Evolutionary conservation across 2,797 vertebrate genomes (phyloP).

Genomic region (Monodelphis domestica): DNA sequence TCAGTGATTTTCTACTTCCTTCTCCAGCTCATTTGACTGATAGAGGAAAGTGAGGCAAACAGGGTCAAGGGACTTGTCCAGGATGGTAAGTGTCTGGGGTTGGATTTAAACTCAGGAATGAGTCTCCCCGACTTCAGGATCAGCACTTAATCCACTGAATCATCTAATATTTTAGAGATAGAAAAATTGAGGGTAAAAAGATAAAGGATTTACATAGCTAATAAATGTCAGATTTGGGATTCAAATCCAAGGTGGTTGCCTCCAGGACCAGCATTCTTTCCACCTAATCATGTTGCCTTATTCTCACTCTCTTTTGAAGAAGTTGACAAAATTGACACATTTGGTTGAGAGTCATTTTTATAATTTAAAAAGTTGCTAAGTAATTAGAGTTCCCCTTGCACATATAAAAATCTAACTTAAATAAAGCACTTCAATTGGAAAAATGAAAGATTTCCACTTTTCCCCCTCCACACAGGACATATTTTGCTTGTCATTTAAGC

Average conservation of each 20-base stretch:
- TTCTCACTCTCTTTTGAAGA: neutral
- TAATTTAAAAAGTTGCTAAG: neutral
- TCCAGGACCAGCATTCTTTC: neutral
- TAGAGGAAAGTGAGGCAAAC: too few species aligned
- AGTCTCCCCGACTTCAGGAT: too few species aligned
- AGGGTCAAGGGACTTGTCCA: too few species aligned
- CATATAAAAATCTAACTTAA: constrained; percentile 64
- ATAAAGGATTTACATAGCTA: neutral
- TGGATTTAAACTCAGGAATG: too few species aligned
- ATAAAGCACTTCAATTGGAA: constrained; percentile 67
- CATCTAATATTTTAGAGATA: neutral
- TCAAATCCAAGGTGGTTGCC: neutral
- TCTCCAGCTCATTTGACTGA: too few species aligned
- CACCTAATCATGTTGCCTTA: neutral
- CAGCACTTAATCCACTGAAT: too few species aligned
- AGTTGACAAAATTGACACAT: neutral
- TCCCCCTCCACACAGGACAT: constrained; percentile 64
- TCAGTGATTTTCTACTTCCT: too few species aligned
- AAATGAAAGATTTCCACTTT: constrained; percentile 60
- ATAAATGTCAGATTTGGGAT: neutral
- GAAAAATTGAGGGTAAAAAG: neutral
- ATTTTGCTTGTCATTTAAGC: constrained; percentile 69
- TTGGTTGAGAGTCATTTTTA: neutral
- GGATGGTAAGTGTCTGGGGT: too few species aligned
- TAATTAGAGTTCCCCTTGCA: constrained; percentile 5